A percentile compares a stretch with the other conserved stretches of the same genome.
These are phyloP conservation scores for Drosophila anomalipes DNA, from an alignment of 2,888 invertebrate species.

Conservation along the genomic window DNA sequence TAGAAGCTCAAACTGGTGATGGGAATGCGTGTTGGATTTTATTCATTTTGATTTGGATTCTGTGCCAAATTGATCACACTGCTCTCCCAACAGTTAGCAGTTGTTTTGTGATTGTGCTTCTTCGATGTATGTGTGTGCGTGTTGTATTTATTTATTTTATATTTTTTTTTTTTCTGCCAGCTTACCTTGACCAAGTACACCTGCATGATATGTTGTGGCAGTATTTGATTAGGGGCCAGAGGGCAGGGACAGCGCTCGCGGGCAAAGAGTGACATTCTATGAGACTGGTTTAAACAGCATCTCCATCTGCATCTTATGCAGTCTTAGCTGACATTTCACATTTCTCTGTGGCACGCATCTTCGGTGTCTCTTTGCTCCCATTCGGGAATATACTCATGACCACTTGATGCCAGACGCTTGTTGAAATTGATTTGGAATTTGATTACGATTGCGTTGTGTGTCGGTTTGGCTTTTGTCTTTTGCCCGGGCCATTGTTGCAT, in stretches of 20 bases:
- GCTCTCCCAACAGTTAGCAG: slow-evolving; percentile 28
- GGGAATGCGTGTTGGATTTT: slow-evolving; percentile 20
- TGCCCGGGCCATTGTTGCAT: slow-evolving; percentile 58
- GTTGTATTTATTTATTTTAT: neutral
- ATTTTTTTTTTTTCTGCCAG: slow-evolving; percentile 31
- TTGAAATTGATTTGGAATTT: slow-evolving; percentile 52
- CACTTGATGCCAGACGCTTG: slow-evolving; percentile 36
- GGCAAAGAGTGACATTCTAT: slow-evolving; percentile 30
- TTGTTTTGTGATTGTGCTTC: slow-evolving; percentile 10
- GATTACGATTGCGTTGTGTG: slow-evolving; percentile 53
- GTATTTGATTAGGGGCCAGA: slow-evolving; percentile 3
- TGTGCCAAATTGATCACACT: slow-evolving; percentile 41
- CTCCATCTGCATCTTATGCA: neutral
- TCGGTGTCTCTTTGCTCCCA: slow-evolving; percentile 32
- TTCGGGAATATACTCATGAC: slow-evolving; percentile 19
- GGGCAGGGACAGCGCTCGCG: neutral
- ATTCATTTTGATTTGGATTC: slow-evolving; percentile 34
- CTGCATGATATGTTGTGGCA: slow-evolving; percentile 28
- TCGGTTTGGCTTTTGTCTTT: slow-evolving; percentile 50
- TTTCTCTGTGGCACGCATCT: slow-evolving; percentile 17
- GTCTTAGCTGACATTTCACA: slow-evolving; percentile 10
- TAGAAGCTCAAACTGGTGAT: slow-evolving; percentile 48
- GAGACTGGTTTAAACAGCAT: slow-evolving; percentile 33
- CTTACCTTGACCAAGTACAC: slow-evolving; percentile 73
- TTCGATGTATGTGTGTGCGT: neutral